Evolutionary conservation across 2,797 vertebrate genomes (phyloP).

Genomic region (Scomberomorus guttatus): DNA sequence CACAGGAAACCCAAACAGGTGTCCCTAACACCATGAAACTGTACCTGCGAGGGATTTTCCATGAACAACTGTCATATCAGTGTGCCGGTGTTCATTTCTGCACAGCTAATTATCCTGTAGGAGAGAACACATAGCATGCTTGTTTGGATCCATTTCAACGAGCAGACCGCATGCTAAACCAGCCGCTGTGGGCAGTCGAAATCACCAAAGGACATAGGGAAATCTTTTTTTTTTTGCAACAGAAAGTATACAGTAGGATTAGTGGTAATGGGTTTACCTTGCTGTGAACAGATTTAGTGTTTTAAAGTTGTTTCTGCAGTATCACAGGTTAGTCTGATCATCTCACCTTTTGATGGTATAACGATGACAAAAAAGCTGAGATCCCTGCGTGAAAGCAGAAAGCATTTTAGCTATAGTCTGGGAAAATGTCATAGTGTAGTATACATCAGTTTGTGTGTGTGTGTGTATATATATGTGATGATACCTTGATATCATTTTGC

Average conservation of each 20-base stretch:
- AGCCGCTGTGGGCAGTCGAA: slow-evolving; percentile 6
- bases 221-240: not conserved
- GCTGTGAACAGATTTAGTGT: slow-evolving; percentile 11
- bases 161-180: slow-evolving; percentile 11
- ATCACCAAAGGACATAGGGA: slow-evolving; percentile 8
- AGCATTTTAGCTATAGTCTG: not conserved
- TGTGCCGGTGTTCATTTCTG: slow-evolving; percentile 46
- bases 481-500: not conserved
- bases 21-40: slow-evolving; percentile 58
- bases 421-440: not conserved
- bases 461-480: not conserved
- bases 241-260: slow-evolving; percentile 10
- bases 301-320: not conserved
- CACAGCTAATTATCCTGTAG: slow-evolving; percentile 48
- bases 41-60: slow-evolving; percentile 54
- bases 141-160: slow-evolving; percentile 55
- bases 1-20: slow-evolving; percentile 51
- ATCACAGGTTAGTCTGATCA: slow-evolving; percentile 11
- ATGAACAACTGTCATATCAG: slow-evolving; percentile 61
- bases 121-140: slow-evolving; percentile 30
- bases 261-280: not conserved
- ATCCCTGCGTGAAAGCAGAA: not conserved
- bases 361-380: not conserved
- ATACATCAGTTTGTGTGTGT: not conserved
- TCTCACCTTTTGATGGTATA: not conserved